Evolutionary conservation across 2,113 vertebrate species (phyloP).

Genomic region (Podarcis cretensis): DNA sequence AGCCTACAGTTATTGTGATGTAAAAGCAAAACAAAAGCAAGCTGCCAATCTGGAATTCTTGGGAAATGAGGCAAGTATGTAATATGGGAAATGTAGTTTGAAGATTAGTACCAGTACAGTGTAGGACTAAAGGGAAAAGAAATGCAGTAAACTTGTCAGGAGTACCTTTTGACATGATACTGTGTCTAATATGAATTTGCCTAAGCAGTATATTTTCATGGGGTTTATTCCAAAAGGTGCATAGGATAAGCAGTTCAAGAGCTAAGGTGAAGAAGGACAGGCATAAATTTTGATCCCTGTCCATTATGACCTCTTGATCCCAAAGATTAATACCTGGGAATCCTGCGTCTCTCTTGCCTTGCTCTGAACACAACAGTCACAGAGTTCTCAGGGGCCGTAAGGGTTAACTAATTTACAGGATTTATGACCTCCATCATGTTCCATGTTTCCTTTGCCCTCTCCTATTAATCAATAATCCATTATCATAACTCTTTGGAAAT

Average conservation of each 20-base stretch:
- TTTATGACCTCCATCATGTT: conserved; percentile 41
- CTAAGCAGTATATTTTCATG: background rate
- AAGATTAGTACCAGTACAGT: background rate
- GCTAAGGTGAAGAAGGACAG: background rate
- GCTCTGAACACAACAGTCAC: background rate
- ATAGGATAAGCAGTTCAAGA: background rate
- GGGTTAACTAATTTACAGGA: conserved; percentile 52
- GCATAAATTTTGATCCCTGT: background rate
- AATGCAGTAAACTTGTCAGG: background rate
- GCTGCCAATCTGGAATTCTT: background rate
- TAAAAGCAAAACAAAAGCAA: background rate
- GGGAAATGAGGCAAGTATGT: background rate
- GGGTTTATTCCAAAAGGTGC: background rate
- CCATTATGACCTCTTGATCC: background rate
- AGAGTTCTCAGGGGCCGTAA: background rate
- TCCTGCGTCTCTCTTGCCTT: background rate
- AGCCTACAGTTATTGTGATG: background rate
- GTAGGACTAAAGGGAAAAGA: background rate
- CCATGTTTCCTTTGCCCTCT: conserved; percentile 41
- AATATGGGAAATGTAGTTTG: background rate
- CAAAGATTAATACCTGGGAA: background rate
- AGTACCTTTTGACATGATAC: background rate
- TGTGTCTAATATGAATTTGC: background rate
- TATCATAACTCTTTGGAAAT: conserved; percentile 49
- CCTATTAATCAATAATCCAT: conserved; percentile 62